phyloP scores from a whole-genome alignment of 2,888 invertebrate genomes.

The Sabatieria punctata region DNA sequence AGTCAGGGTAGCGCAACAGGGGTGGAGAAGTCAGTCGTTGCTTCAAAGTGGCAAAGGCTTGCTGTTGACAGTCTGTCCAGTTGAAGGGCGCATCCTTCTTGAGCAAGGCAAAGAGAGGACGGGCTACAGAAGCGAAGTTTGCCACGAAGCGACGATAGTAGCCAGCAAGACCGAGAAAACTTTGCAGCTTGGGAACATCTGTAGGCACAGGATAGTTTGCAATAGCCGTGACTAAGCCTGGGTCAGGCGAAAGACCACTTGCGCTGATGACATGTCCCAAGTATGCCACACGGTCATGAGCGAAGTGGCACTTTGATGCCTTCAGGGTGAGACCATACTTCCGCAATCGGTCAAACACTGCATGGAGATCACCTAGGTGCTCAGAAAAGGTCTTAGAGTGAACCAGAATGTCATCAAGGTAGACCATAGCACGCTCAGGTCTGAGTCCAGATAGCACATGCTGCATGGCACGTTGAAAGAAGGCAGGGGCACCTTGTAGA shows the following conservation, averaged over 20 bases:
- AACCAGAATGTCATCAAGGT: constrained; percentile 15
- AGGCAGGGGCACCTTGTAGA: background rate
- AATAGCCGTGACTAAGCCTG: constrained; percentile 10
- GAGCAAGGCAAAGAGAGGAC: constrained; percentile 14
- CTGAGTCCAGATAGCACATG: background rate
- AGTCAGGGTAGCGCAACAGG: constrained; percentile 14
- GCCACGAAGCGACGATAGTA: constrained; percentile 12
- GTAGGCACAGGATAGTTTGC: constrained; percentile 11
- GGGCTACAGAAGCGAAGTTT: constrained; percentile 12
- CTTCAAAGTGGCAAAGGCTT: constrained; percentile 11
- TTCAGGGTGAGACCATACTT: constrained; percentile 12
- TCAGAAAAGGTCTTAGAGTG: constrained; percentile 8
- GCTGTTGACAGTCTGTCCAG: constrained; percentile 10
- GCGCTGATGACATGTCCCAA: constrained; percentile 12
- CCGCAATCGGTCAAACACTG: constrained; percentile 12
- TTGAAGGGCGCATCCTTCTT: constrained; percentile 12
- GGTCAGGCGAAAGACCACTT: constrained; percentile 8
- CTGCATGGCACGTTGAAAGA: constrained; percentile 7
- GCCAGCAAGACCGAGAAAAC: constrained; percentile 14
- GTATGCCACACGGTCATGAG: background rate
- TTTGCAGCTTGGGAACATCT: constrained; percentile 10
- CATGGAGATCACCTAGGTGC: constrained; percentile 8
- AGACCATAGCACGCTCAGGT: background rate
- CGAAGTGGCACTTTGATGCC: constrained; percentile 12
- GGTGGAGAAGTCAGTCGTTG: constrained; percentile 9